phyloP scores from a whole-genome alignment of 2,113 vertebrate species.

The Phainopepla nitens region DNA sequence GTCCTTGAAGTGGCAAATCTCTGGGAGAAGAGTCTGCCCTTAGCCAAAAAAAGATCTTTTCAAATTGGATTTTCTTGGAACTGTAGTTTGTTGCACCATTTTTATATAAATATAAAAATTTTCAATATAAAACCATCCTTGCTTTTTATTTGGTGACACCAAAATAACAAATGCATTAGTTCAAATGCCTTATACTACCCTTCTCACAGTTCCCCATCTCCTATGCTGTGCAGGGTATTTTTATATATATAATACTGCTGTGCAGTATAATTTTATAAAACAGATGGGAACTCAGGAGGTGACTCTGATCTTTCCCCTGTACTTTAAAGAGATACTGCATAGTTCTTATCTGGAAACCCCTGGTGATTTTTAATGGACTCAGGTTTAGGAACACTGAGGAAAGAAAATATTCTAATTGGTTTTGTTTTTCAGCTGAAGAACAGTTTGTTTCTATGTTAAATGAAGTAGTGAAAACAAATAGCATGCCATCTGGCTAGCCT shows the following conservation, averaged over 20 bases:
- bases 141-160: neutral
- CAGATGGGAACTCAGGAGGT: slow-evolving; percentile 30
- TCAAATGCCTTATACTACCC: neutral
- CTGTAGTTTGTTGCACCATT: neutral
- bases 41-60: neutral
- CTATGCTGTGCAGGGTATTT: neutral
- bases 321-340: neutral
- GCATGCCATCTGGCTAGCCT: slow-evolving; percentile 48
- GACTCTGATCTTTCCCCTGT: slow-evolving; percentile 10
- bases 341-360: neutral
- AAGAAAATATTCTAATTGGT: slow-evolving; percentile 37
- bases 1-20: neutral
- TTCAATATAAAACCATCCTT: neutral
- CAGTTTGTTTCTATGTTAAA: slow-evolving; percentile 44
- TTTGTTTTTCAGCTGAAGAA: slow-evolving; percentile 43
- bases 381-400: neutral
- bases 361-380: slow-evolving; percentile 4
- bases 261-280: neutral
- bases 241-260: neutral
- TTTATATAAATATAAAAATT: neutral
- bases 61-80: neutral
- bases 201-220: neutral
- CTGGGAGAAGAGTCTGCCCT: neutral
- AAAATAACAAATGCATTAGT: neutral
- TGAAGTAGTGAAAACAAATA: slow-evolving; percentile 56